Evolutionary conservation across 2,888 invertebrate species (phyloP), one percentile per base, ranked within the genome.

Genomic region (Zygothrica quintamaculata): DNA sequence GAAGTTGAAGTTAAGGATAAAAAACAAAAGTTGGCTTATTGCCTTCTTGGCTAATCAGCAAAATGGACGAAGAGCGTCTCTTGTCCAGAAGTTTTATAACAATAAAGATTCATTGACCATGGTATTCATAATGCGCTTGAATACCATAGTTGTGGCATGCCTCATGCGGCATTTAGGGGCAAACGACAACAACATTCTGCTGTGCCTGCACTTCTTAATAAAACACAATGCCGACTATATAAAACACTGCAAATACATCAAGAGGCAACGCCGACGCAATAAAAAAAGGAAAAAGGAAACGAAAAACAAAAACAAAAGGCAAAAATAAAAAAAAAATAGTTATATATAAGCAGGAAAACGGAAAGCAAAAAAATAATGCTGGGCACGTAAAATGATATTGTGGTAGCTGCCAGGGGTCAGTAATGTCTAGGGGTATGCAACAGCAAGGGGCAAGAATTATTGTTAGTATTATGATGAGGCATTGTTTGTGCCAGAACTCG

Each of bases 391-490:
- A 16, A 33, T 36, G 31, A 36, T n/a, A n/a, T n/a, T 36, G 36
- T 5, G 9, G 29, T 2, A 29, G 29, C 18, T 26, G 9, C 36
- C 31, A 29, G 12, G 13, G 18, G n/a, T n/a, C 8, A 12, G 29
- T 0, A 7, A 1, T 26, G 5, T 4, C n/a, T n/a, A n/a, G n/a
- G 26, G 25, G 4, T 0, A n/a, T 13, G 18, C 6, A 1, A 4
- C 29, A 16, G 47, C 15, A 11, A 12, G 29, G 15, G 34, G 7
- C 37, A 11, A n/a, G 36, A 39, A 65, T 77, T 77, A 74, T 74
- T 69, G 69, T 75, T 64, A 58, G 62, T 78, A 65, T 74, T 73
- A 65, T 77, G 64, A 37, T 50, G 42, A 3, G 31, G 13, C 78
- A 65, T 76, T 74, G 81, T 76, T 64, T 53, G 53, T 26, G 58